Evolutionary conservation across 2,888 invertebrate genomes (phyloP), one percentile per base, ranked within the genome.

Genomic region (Brachypalpus laphriformis): DNA sequence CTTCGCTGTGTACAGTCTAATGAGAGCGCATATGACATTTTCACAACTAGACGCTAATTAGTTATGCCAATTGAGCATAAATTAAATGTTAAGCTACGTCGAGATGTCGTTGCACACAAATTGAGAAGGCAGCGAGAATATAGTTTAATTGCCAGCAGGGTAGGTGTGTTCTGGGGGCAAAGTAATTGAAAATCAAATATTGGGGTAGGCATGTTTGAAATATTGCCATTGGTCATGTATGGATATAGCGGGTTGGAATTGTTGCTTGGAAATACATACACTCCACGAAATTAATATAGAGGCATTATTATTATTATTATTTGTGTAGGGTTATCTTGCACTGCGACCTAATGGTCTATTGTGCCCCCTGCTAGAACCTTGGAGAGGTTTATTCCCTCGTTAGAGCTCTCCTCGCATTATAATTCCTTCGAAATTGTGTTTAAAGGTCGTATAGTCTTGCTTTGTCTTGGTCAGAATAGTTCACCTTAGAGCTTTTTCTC

Each of bases 1-100:
- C 14, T 61, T 34, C 28, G 59, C 42, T 49, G 47, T 11, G 40
- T 28, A 40, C 66, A 57, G 16, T 47, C 57, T 28, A 63, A 74
- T 74, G 54, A 47, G 56, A 65, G 57, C 57, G 56, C 76, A 71
- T 57, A 51, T 72, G 42, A 51, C 34, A 51, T 72, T 66, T 2
- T 56, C 37, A 40, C 63, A 20, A 76, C 59, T 37, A 18, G 57
- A 76, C 76, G 18, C 82, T 82, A 76, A 82, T 82, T 82, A 77
- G 71, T 71, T 77, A 51, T 66, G 65, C 59, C 77, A 71, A 77
- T 66, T 57, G 70, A 57, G 25, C 57, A 59, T 49, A 47, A 71
- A 71, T 49, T 49, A 71, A 54, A 34, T 59, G 37, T 37, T 18
- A 40, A 16, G 49, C 28, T 14, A 37, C 9, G 11, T 25, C 34